Evolutionary conservation across 2,113 vertebrate species (phyloP).

Genomic region (Pogonocichla stellata): DNA sequence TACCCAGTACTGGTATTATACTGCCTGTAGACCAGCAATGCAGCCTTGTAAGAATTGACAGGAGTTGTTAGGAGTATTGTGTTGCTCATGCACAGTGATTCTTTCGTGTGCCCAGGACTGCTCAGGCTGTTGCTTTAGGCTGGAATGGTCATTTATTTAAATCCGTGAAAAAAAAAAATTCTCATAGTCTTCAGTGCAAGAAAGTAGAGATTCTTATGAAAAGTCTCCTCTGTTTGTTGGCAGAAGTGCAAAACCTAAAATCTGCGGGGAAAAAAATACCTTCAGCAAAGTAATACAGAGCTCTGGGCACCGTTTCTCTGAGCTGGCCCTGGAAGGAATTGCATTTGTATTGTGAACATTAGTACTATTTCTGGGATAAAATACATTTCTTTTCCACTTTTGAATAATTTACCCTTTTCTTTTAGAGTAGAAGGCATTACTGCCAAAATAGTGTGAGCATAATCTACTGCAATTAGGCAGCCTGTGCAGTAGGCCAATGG

Average conservation of each 20-base stretch:
- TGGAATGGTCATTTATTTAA: not conserved
- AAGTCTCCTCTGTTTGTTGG: not conserved
- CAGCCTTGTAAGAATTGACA: not conserved
- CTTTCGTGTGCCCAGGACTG: not conserved
- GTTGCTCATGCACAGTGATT: not conserved
- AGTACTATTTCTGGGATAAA: not conserved
- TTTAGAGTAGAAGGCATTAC: not conserved
- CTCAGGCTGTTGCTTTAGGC: not conserved
- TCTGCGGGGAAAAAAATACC: not conserved
- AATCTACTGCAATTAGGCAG: not conserved
- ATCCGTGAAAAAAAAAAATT: not conserved
- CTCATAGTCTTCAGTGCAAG: not conserved
- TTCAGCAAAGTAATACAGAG: not conserved
- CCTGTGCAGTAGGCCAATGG: not conserved
- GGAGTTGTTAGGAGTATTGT: not conserved
- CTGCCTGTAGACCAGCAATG: not conserved
- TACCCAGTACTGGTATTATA: rapidly evolving
- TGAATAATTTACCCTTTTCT: slow-evolving; percentile 23
- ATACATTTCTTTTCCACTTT: not conserved
- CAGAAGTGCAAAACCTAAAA: not conserved
- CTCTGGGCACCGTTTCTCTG: not conserved
- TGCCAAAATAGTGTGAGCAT: not conserved
- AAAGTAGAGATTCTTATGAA: not conserved
- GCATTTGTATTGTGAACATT: not conserved
- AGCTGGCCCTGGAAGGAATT: not conserved